phyloP scores from a whole-genome alignment of 2,113 vertebrate genomes.

The Platichthys stellatus region DNA sequence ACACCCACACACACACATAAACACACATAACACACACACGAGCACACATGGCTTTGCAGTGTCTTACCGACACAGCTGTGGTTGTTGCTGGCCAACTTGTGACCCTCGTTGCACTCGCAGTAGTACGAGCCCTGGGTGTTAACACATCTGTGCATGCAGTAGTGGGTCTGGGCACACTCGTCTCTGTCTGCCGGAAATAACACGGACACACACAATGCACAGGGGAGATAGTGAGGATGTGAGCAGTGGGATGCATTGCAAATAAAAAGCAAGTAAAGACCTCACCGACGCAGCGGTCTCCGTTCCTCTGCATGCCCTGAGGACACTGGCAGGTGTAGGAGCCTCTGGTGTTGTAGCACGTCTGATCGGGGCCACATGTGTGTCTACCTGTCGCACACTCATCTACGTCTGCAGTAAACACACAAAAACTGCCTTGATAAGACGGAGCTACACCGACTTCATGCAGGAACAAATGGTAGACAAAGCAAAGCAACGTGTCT shows the following conservation, averaged over 20 bases:
- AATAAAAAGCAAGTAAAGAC: background rate
- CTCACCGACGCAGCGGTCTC: constrained; percentile 93
- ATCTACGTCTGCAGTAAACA: constrained; percentile 87
- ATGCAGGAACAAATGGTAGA: constrained; percentile 31
- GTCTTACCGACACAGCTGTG: constrained; percentile 95
- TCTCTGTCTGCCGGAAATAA: constrained; percentile 85
- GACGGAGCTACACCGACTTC: background rate
- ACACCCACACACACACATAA: background rate
- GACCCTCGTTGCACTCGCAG: constrained; percentile 93
- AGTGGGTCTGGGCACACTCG: constrained; percentile 88
- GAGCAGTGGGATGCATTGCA: background rate
- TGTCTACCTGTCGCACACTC: constrained; percentile 90
- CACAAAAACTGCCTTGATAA: constrained; percentile 39
- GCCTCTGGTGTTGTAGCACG: constrained; percentile 92
- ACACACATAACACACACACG: background rate
- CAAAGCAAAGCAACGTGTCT: constrained; percentile 39
- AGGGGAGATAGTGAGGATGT: background rate
- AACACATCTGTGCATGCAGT: constrained; percentile 94
- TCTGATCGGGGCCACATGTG: constrained; percentile 88
- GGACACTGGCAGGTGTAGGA: constrained; percentile 92
- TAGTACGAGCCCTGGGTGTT: constrained; percentile 94
- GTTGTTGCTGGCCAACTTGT: constrained; percentile 93
- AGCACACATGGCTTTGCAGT: constrained; percentile 12
- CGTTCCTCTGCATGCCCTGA: constrained; percentile 89
- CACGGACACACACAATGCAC: constrained; percentile 33